phyloP scores from a whole-genome alignment of 2,113 vertebrate genomes.

The Lagopus muta region DNA sequence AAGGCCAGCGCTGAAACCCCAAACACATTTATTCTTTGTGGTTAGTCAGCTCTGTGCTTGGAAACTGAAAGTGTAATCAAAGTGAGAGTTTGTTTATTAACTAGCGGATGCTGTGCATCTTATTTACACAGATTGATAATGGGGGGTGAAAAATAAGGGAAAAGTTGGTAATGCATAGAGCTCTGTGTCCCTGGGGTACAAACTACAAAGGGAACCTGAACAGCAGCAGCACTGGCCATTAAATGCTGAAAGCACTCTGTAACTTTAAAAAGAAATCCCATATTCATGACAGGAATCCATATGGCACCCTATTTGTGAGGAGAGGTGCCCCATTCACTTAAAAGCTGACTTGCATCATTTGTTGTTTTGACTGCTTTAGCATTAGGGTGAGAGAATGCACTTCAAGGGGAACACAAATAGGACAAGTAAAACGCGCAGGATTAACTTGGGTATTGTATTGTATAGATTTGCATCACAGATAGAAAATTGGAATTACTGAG shows the following conservation, averaged over 20 bases:
- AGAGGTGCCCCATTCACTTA: neutral
- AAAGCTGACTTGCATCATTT: neutral
- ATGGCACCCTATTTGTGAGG: neutral
- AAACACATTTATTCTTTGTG: slow-evolving; percentile 5
- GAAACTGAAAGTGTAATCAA: slow-evolving; percentile 63
- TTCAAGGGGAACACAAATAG: neutral
- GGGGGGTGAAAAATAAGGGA: neutral
- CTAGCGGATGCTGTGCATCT: neutral
- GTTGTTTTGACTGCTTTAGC: slow-evolving; percentile 32
- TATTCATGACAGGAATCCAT: slow-evolving; percentile 39
- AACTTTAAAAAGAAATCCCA: slow-evolving; percentile 41
- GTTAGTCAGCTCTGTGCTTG: neutral
- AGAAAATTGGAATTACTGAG: neutral
- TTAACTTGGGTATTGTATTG: neutral
- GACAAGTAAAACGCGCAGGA: neutral
- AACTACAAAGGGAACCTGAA: slow-evolving; percentile 17
- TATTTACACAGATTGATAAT: slow-evolving; percentile 16
- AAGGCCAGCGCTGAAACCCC: slow-evolving; percentile 56
- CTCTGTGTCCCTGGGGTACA: neutral
- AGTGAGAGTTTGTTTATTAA: slow-evolving; percentile 58
- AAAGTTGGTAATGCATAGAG: neutral
- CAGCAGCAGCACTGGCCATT: neutral
- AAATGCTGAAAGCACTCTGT: neutral
- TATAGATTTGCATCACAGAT: neutral
- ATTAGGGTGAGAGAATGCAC: slow-evolving; percentile 13